Conservation (phyloP, 37 sponge, comb jelly and placozoan genomes). For the Beroe forskalii region DNA sequence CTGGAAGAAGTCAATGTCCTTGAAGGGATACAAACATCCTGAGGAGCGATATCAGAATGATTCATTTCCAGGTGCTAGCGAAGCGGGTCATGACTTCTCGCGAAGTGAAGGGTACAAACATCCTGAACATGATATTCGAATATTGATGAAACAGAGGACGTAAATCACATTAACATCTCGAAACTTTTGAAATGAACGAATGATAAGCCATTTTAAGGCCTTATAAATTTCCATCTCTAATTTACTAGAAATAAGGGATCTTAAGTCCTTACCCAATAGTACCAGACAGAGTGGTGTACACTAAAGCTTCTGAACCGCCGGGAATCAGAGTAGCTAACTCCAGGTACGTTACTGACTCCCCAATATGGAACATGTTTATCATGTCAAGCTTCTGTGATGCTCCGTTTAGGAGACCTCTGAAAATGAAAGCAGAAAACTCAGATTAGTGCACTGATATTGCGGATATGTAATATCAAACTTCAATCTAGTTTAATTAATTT, state of each 20-base stretch:
- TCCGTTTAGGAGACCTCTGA: constrained; percentile 83
- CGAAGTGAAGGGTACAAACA: constrained; percentile 93
- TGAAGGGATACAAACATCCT: constrained; percentile 91
- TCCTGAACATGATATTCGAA: too few species aligned
- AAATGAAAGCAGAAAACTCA: background rate
- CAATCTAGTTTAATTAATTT: too few species aligned
- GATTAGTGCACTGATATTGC: too few species aligned
- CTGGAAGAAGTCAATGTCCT: constrained; percentile 99
- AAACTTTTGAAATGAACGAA: too few species aligned
- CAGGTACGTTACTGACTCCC: constrained; percentile 86
- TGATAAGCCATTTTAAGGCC: too few species aligned
- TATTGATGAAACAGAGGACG: too few species aligned
- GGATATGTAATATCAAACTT: too few species aligned
- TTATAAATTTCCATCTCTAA: too few species aligned
- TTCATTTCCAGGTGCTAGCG: constrained; percentile 98
- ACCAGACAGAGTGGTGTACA: constrained; percentile 95
- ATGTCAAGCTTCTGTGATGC: constrained; percentile 94
- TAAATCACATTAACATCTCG: too few species aligned
- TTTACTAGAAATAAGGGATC: too few species aligned
- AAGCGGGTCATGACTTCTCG: constrained; percentile 96
- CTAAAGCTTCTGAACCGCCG: constrained; percentile 91
- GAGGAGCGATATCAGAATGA: too few species aligned
- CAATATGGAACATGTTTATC: constrained; percentile 81
- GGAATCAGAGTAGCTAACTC: constrained; percentile 92
- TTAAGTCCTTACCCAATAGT: constrained; percentile 71